Percentiles rank a stretch among this genome's conserved stretches.
phyloP scores from a whole-genome alignment of 2,113 vertebrate genomes.

The Hirundichthys speculiger region DNA sequence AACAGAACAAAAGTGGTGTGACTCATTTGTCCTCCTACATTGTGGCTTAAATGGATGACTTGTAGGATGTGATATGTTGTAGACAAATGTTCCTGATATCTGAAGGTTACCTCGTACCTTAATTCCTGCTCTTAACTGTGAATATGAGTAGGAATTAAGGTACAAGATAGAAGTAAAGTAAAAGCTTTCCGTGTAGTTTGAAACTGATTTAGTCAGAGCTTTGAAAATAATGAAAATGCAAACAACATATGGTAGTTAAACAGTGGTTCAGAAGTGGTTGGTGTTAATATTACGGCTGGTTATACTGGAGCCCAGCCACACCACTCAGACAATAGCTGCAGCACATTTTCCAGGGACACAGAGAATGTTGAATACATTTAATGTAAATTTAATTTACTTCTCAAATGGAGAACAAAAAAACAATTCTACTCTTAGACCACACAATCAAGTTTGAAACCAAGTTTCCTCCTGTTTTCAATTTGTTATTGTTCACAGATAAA shows the following conservation, averaged over 20 bases:
- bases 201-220: conserved; percentile 19
- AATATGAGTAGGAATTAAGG: background rate
- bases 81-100: too few relatives aligned
- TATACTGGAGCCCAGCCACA: conserved; percentile 38
- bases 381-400: conserved; percentile 25
- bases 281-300: conserved; percentile 49
- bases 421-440: conserved; percentile 39
- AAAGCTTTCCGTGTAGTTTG: conserved; percentile 10
- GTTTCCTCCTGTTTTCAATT: conserved; percentile 59
- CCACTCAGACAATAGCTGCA: conserved; percentile 44
- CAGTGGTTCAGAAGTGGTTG: conserved; percentile 25
- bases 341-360: conserved; percentile 34
- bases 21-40: background rate
- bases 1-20: background rate
- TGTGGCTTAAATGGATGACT: background rate
- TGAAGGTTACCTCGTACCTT: too few relatives aligned
- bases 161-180: background rate
- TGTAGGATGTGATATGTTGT: background rate
- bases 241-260: conserved; percentile 36
- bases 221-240: conserved; percentile 31
- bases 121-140: too few relatives aligned
- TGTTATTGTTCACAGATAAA: conserved; percentile 64
- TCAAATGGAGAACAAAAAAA: conserved; percentile 49
- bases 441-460: conserved; percentile 49
- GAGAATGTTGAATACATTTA: conserved; percentile 37